A percentile compares a stretch with the other conserved stretches of the same genome.
These are phyloP conservation scores for Macrobrachium nipponense DNA, from an alignment of 1,140 invertebrate species.

Conservation along the genomic window DNA sequence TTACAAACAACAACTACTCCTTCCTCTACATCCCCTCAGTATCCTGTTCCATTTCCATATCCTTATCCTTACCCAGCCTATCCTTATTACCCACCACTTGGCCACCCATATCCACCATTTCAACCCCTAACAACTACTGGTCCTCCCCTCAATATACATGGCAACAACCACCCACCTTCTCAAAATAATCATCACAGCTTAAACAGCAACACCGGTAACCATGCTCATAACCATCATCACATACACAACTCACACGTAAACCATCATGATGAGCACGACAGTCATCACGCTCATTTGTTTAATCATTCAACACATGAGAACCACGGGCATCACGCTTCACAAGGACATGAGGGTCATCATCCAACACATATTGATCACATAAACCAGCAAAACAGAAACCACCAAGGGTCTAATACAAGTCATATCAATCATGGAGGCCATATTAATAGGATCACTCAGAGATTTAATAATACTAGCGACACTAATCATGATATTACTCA, in stretches of 20 bases:
- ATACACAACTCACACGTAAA: background rate
- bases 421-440: background rate
- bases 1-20: background rate
- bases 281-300: too few species aligned
- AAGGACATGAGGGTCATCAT: background rate
- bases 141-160: background rate
- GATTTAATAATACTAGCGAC: background rate
- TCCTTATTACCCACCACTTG: background rate
- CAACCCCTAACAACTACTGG: background rate
- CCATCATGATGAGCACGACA: background rate
- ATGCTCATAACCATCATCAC: background rate
- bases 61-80: constrained; percentile 3
- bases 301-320: background rate
- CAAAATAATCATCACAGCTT: background rate
- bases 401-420: background rate
- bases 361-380: background rate
- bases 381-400: background rate
- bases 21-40: background rate
- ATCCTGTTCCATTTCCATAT: constrained; percentile 3
- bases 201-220: background rate
- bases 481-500: background rate
- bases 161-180: too few species aligned
- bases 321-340: background rate
- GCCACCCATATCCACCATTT: background rate
- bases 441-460: background rate